phyloP scores from a whole-genome alignment of 1,140 invertebrate genomes.

The Drosophila varians region DNA sequence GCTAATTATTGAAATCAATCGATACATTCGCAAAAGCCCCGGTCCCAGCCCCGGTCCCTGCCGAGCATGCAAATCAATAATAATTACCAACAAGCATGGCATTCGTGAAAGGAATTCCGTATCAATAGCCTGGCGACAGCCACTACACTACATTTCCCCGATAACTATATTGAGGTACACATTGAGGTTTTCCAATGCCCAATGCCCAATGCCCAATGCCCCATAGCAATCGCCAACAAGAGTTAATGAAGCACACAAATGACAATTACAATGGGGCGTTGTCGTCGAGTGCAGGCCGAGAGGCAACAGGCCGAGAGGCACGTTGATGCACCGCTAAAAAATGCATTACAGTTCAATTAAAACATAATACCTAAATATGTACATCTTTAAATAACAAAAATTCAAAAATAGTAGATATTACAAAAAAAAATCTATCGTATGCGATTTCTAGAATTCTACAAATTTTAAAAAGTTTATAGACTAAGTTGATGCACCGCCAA shows the following conservation, averaged over 20 bases:
- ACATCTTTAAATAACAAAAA: background rate
- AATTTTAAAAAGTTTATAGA: too few species aligned
- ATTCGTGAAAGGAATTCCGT: slow-evolving; percentile 4
- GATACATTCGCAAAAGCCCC: slow-evolving; percentile 7
- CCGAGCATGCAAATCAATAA: slow-evolving; percentile 53
- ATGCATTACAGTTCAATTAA: too few species aligned
- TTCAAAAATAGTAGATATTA: background rate
- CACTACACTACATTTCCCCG: slow-evolving; percentile 11
- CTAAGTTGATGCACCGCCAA: too few species aligned
- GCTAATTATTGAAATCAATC: slow-evolving; percentile 20
- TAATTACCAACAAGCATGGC: slow-evolving; percentile 44
- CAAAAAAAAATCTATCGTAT: too few species aligned
- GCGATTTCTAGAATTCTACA: too few species aligned
- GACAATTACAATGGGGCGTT: slow-evolving; percentile 62
- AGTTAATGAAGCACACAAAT: slow-evolving; percentile 71
- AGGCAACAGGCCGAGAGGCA: slow-evolving; percentile 7
- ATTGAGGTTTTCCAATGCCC: background rate
- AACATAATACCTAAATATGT: background rate
- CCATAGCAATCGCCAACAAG: slow-evolving; percentile 40
- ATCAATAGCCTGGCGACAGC: slow-evolving; percentile 20
- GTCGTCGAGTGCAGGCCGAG: slow-evolving; percentile 40
- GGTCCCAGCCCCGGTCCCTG: too few species aligned
- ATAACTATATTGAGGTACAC: slow-evolving; percentile 4
- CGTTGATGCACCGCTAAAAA: slow-evolving; percentile 17
- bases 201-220: background rate